Evolutionary conservation across 2,888 invertebrate genomes (phyloP), one percentile per base, ranked within the genome.

Genomic region (Troides aeacus): DNA sequence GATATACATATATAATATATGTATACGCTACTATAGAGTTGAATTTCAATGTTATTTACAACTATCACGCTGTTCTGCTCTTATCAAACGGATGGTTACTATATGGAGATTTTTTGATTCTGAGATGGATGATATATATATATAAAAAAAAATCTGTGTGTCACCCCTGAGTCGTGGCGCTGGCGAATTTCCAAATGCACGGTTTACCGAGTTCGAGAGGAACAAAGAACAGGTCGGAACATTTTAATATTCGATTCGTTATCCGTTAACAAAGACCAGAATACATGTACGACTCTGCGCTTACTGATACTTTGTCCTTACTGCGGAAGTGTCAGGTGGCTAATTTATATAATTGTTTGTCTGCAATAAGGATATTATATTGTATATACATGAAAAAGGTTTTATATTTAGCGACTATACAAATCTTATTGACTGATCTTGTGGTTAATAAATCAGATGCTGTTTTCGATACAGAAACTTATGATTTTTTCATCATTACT

Each of bases 141-240:
- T 39, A 39, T 39, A 10, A 7, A 10, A 10, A 39, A 39, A 39
- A 1, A 7, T 39, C 5, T 39, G 7, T 39, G 6, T 57, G 64
- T 56, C 71, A 69, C 23, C 67, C 69, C 70, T 68, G 71, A 23
- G 3, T 23, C 36, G 64, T 72, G 70, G 56, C 61, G 59, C 73
- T 81, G 81, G 84, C 81, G 78, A 73, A 72, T 74, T 72, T 75
- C 79, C 83, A 83, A 85, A 82, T 80, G 82, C 77, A 77, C 78
- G 77, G 76, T 76, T 78, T 76, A 82, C 80, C 78, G 81, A 76
- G 77, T 81, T 83, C 76, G 77, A 78, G 71, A 72, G 75, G 78
- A 84, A 86, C 84, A 85, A 85, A 86, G 83, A 80, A 79, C 75
- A 74, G 74, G 68, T 70, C 71, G 23, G 68, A 74, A 72, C 73